A percentile compares a stretch with the other conserved stretches of the same genome.
phyloP scores from a whole-genome alignment of 2,797 vertebrate species.

The Anguilla pacifica region DNA sequence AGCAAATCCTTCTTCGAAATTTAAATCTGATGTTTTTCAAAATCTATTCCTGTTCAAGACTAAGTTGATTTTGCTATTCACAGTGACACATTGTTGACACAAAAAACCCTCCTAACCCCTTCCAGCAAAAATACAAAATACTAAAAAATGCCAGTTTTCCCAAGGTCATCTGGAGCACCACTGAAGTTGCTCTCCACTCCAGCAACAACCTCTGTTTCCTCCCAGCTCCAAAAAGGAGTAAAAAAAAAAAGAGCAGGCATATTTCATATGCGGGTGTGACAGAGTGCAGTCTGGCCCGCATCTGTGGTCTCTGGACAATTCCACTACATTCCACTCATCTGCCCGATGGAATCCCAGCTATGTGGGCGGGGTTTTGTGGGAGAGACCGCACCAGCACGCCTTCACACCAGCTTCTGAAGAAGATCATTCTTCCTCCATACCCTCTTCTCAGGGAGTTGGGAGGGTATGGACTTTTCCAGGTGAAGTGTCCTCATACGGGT shows the following conservation, averaged over 20 bases:
- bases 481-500: neutral
- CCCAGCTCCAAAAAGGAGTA: neutral
- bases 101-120: neutral
- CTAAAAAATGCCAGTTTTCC: neutral
- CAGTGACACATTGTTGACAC: neutral
- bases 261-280: neutral
- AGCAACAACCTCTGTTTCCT: neutral
- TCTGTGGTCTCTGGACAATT: neutral
- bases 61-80: neutral
- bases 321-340: neutral
- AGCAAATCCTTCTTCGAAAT: neutral
- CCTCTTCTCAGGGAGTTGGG: neutral
- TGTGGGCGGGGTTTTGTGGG: neutral
- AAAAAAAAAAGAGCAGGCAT: neutral
- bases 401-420: neutral
- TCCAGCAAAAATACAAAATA: neutral
- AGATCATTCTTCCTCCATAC: neutral
- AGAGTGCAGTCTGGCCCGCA: neutral
- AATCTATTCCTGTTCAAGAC: neutral
- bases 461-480: neutral
- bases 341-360: neutral
- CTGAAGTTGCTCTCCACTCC: neutral
- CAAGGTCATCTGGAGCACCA: neutral
- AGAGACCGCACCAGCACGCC: conserved; percentile 2
- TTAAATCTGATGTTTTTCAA: too few species aligned